Evolutionary conservation across 2,113 vertebrate genomes (phyloP), one percentile per base, ranked within the genome.

Genomic region (Athene cunicularia): DNA sequence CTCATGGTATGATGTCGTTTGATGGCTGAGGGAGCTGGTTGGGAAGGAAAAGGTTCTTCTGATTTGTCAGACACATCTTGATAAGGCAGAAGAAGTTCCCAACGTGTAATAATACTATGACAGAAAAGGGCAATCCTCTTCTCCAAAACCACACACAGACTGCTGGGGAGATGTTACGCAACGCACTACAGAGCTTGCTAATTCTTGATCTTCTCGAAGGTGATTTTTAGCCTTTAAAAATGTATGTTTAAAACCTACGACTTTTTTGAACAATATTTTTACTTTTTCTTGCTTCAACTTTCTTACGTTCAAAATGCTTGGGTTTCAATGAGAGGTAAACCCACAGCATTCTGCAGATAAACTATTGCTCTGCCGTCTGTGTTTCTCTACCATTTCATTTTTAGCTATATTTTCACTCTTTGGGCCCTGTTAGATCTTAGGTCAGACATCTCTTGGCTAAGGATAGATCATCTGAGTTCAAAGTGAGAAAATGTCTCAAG

Each of bases 361-460:
- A 77, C 67, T 87, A 67, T 95, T 80, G 68, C 95, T 95, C 73
- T 55, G 76, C 64, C 32, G 12, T 55, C 55, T 13, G 6, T 15
- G 20, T 80, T 96, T 79, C 77, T 72, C 41, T 22, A 15, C 43
- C 82, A 71, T 52, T 86, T 86, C 68, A 79, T 6, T 58, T 93
- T 88, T 52, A 91, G 62, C 66, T 85, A 13, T 39, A 6, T 3
- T 63, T 66, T 86, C 53, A 35, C 81, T 92, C 90, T 93, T 91
- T 6, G 14, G 27, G 37, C 33, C 33, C 55, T 47, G n/a, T 20
- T 32, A 59, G n/a, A 47, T 52, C 27, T 92, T 47, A 86, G 83
- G 84, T 18, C 68, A 89, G 86, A 32, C 16, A 33, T 71, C 90
- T 89, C 88, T 96, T 97, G 67, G 53, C 94, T 83, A 81, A 90